Percentiles rank a stretch among this genome's conserved stretches.
These are phyloP conservation scores for Sprattus sprattus DNA, from an alignment of 2,113 vertebrate species.

Conservation along the genomic window DNA sequence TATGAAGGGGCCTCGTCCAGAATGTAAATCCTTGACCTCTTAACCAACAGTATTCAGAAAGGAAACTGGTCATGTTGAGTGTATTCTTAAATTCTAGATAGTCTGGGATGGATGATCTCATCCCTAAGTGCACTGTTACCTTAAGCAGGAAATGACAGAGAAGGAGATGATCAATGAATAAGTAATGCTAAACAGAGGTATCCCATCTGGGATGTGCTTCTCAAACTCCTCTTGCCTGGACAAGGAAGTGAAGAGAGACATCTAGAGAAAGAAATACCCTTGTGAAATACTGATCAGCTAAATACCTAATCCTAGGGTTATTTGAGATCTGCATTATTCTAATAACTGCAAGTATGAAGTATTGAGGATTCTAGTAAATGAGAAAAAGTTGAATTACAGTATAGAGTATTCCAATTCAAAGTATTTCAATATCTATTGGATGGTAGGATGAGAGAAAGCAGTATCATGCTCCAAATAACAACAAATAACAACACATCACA, in stretches of 20 bases:
- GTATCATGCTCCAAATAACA: too few relatives aligned
- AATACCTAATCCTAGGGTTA: too few relatives aligned
- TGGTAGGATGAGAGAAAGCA: too few relatives aligned
- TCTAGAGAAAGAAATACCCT: slow-evolving; percentile 52
- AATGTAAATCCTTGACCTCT: not conserved
- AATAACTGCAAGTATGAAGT: too few relatives aligned
- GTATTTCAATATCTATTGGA: too few relatives aligned
- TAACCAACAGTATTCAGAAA: not conserved
- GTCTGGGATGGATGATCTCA: not conserved
- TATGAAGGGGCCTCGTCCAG: not conserved
- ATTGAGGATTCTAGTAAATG: not conserved
- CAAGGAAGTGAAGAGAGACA: slow-evolving; percentile 75
- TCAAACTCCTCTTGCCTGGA: slow-evolving; percentile 79
- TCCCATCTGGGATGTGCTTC: slow-evolving; percentile 64
- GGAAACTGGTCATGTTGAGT: not conserved
- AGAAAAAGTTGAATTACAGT: not conserved
- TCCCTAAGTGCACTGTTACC: slow-evolving; percentile 50
- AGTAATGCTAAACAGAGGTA: slow-evolving; percentile 75
- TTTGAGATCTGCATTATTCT: too few relatives aligned
- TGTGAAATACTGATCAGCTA: too few relatives aligned
- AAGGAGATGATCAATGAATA: slow-evolving; percentile 74
- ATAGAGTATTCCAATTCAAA: not conserved
- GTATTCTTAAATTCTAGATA: not conserved
- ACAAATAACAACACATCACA: too few relatives aligned
- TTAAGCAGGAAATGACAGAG: slow-evolving; percentile 74